Base-by-base conservation (phyloP, 64 coral and sea anemone species). In the Stichodactyla helianthus region DNA sequence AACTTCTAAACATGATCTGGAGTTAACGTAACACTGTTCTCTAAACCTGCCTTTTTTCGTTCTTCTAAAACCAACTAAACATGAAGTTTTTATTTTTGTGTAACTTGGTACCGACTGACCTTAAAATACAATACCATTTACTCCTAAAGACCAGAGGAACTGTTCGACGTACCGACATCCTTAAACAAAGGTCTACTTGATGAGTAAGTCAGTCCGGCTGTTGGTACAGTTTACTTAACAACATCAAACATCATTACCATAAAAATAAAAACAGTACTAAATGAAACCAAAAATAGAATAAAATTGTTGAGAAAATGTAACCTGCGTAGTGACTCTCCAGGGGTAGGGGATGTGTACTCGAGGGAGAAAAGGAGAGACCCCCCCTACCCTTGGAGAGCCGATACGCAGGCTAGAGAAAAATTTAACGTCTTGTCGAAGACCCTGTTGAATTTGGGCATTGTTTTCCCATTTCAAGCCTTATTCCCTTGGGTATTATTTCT, bases 151-250 rank as follows among this genome's bases (percentile, higher is more conserved):
- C 83, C 83, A 12, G 25, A 17, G 20, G 83, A 84, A 58, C 83
- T 84, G 55, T 84, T 84, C 27, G 51, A 60, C 55, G 83, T 84
- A 60, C 83, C 83, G 6, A 84, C 83, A 58, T 84, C 83, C 31
- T 25, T 84, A 26, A 84, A 20, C 55, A 84, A 84, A 84, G 83
- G 83, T 60, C 52, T 22, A 4, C 83, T 84, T 6, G 83, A 84
- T 50, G 83, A 84, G 83, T 84, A 84, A 84, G 83, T 74, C n/a
- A 68, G 63, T 68, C 2, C 3, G 68, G n/a, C 9, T 10, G 68
- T 31, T n/a, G 19, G 60, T 63, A 44, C 60, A 18, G 60, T 63
- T 17, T 63, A 6, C 15, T 44, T 44, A 44, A 44, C 35, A 44
- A 44, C 35, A 44, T 44, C 35, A 3, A 44, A 44, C 35, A 44